Conservation (phyloP, 2,888 invertebrate genomes). For the Ornithoptera alexandrae region DNA sequence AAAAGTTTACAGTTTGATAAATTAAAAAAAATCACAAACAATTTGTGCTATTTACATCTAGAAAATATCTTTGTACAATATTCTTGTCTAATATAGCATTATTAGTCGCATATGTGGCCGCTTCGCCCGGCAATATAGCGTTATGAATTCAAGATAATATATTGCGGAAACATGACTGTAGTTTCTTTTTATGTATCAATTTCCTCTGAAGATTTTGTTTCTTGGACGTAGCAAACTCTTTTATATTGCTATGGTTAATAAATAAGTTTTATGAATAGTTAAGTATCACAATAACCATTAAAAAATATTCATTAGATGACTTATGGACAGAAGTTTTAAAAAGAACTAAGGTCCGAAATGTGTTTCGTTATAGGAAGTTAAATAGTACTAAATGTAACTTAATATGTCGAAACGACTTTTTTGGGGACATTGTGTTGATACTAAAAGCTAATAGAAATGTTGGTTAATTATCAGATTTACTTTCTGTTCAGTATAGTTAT, state of each 20-base stretch:
- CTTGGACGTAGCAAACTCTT: background rate
- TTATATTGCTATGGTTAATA: background rate
- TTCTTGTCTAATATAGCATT: slow-evolving; percentile 11
- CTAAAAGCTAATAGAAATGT: too few relatives aligned
- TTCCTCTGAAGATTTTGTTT: background rate
- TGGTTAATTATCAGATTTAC: too few relatives aligned
- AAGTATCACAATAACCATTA: background rate
- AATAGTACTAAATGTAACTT: too few relatives aligned
- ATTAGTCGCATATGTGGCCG: slow-evolving; percentile 23
- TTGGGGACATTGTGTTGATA: too few relatives aligned
- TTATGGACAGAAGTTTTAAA: too few relatives aligned
- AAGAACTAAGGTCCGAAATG: too few relatives aligned
- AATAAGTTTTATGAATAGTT: background rate
- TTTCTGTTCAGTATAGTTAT: too few relatives aligned
- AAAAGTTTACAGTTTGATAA: too few relatives aligned
- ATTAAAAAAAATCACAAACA: too few relatives aligned
- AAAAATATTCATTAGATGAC: too few relatives aligned
- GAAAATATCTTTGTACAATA: background rate
- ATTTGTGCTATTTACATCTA: slow-evolving; percentile 2
- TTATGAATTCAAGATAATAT: slow-evolving; percentile 28
- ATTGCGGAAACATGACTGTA: slow-evolving; percentile 25
- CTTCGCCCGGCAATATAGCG: slow-evolving; percentile 17
- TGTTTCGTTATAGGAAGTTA: too few relatives aligned
- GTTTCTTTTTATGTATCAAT: slow-evolving; percentile 14
- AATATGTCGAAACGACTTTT: too few relatives aligned